Evolutionary conservation across 2,113 vertebrate species (phyloP).

Genomic region (Hepsetus odoe): DNA sequence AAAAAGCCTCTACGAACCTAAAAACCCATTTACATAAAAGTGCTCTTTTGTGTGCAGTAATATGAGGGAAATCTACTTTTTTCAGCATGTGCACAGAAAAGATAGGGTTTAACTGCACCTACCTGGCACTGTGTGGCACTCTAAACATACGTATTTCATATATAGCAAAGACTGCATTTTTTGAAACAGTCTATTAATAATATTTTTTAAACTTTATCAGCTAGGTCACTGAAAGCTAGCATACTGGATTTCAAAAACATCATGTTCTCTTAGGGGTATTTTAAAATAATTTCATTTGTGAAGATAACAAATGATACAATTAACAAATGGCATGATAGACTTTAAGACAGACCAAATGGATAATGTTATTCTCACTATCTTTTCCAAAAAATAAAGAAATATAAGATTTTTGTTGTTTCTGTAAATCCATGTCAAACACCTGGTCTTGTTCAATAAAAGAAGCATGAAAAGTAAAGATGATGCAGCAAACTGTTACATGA

Average conservation of each 20-base stretch:
- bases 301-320: background rate
- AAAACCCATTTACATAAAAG: background rate
- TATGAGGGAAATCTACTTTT: background rate
- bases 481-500: constrained; percentile 20
- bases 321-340: constrained; percentile 3
- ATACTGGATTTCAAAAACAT: background rate
- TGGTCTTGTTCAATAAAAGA: background rate
- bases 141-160: background rate
- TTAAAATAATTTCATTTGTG: background rate
- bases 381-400: background rate
- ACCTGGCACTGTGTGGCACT: background rate
- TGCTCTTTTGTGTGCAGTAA: background rate
- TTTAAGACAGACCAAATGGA: background rate
- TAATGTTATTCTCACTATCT: background rate
- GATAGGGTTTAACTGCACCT: background rate
- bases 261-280: background rate
- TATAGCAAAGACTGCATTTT: constrained; percentile 15
- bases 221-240: background rate
- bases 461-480: constrained; percentile 7
- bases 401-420: background rate
- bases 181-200: background rate
- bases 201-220: background rate
- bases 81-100: background rate
- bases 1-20: no score
- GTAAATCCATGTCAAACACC: background rate